A percentile compares a stretch with the other conserved stretches of the same genome.
Conservation (phyloP, 1,140 invertebrate species). For the Chrysomallon squamiferum region DNA sequence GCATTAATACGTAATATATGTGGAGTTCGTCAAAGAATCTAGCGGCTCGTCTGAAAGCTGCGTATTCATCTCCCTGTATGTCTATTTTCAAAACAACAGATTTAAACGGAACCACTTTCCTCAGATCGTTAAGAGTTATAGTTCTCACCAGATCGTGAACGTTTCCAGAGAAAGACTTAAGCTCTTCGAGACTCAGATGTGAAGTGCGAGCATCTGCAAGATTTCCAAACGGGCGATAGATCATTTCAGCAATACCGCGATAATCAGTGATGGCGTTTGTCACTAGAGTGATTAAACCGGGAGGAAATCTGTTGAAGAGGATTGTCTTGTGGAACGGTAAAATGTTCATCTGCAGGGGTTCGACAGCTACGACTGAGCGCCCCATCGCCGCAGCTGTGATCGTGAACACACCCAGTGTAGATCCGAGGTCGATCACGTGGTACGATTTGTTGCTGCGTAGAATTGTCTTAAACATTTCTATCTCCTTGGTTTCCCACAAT, state of each 20-base stretch:
- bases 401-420: background rate
- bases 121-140: background rate
- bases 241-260: background rate
- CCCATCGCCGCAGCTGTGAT: background rate
- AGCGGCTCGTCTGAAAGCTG: background rate
- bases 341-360: background rate
- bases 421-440: background rate
- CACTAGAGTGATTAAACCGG: background rate
- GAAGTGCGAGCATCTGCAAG: background rate
- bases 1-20: background rate
- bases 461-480: background rate
- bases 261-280: background rate
- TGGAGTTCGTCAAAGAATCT: background rate
- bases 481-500: background rate
- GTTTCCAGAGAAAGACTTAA: background rate
- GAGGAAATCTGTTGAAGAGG: background rate
- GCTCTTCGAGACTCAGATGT: background rate
- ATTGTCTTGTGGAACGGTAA: background rate
- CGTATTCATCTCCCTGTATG: background rate
- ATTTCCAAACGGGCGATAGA: background rate
- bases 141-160: background rate
- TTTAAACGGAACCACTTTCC: background rate
- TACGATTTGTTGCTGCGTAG: background rate
- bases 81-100: background rate
- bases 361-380: background rate